Evolutionary conservation across 2,797 vertebrate genomes (phyloP).

Genomic region (Ptychadena robeensis): DNA sequence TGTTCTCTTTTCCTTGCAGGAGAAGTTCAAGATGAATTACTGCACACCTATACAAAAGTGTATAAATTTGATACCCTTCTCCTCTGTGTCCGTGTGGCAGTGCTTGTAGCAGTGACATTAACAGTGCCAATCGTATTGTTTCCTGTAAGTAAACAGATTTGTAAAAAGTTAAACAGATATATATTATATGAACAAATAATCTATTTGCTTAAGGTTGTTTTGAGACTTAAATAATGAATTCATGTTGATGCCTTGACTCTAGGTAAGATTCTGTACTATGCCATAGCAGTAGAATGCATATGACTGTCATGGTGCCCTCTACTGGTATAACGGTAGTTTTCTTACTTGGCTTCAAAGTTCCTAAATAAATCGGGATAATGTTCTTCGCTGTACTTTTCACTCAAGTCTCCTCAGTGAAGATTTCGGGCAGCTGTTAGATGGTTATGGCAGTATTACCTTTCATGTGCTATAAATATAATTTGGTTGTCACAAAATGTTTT

Average conservation of each 20-base stretch:
- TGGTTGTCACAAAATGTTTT: constrained; percentile 12
- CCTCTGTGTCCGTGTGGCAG: constrained; percentile 90
- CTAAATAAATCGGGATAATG: constrained; percentile 1
- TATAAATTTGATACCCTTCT: constrained; percentile 89
- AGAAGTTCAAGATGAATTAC: constrained; percentile 92
- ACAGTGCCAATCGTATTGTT: constrained; percentile 97
- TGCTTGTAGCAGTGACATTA: constrained; percentile 92
- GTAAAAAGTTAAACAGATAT: not conserved
- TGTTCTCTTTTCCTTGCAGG: constrained; percentile 69
- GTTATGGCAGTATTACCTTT: constrained; percentile 49
- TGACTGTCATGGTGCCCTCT: constrained; percentile 21
- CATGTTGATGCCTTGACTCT: not conserved
- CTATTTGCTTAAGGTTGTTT: not conserved
- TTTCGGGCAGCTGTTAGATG: constrained; percentile 45
- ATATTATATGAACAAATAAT: not conserved
- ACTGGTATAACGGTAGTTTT: not conserved
- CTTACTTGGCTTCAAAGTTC: not conserved
- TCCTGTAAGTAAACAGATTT: constrained; percentile 83
- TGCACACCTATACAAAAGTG: constrained; percentile 93
- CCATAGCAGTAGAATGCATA: not conserved
- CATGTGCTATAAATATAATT: constrained; percentile 46
- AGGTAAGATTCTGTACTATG: no score
- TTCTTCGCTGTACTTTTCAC: constrained; percentile 7
- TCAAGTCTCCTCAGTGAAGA: constrained; percentile 14
- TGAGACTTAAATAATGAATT: not conserved